Conservation (phyloP, 2,797 vertebrate species). For the Tangara arthus region DNA sequence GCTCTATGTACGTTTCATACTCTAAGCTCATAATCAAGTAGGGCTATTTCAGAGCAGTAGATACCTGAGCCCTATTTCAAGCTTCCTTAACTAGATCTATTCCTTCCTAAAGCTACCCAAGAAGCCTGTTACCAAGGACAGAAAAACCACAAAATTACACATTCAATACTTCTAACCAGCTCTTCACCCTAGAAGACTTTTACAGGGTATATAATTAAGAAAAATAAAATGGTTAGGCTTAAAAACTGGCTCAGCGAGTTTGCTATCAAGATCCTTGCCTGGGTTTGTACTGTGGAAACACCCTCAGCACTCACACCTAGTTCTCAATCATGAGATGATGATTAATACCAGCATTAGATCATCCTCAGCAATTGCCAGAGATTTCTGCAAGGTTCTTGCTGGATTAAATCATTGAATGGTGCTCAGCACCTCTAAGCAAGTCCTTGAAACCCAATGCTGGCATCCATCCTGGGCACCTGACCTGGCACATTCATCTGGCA, state of each 20-base stretch:
- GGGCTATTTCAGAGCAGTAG: not conserved
- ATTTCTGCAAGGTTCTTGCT: not conserved
- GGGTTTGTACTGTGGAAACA: not conserved
- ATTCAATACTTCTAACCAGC: not conserved
- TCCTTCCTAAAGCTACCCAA: not conserved
- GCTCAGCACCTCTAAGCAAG: not conserved
- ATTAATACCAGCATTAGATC: constrained; percentile 39
- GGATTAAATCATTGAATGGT: not conserved
- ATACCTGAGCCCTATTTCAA: not conserved
- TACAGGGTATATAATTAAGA: constrained; percentile 16
- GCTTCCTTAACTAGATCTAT: not conserved
- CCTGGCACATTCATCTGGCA: not conserved
- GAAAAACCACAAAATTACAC: constrained; percentile 53
- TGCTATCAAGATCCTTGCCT: constrained; percentile 4
- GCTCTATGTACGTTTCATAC: not conserved
- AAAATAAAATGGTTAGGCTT: constrained; percentile 14
- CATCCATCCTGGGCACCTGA: not conserved
- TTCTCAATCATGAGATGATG: not conserved
- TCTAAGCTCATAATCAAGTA: not conserved
- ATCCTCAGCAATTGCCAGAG: not conserved
- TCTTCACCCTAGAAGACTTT: constrained; percentile 41
- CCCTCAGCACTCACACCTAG: constrained; percentile 36
- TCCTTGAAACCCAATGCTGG: not conserved
- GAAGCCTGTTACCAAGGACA: constrained; percentile 36
- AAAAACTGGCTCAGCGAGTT: not conserved